phyloP scores from a whole-genome alignment of 2,113 vertebrate genomes.

The Dascyllus trimaculatus region DNA sequence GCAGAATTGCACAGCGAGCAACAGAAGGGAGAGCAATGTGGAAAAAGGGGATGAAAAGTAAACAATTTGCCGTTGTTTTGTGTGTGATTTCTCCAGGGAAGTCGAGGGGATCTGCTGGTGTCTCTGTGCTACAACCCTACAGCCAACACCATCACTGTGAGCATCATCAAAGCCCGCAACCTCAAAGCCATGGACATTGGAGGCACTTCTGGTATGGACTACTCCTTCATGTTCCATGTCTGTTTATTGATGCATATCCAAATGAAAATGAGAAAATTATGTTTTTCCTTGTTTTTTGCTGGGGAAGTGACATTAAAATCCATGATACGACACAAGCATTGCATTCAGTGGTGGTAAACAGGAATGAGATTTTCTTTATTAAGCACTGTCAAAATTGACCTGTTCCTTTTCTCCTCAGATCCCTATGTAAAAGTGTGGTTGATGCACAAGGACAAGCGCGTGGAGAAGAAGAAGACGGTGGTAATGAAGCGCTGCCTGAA shows the following conservation, averaged over 20 bases:
- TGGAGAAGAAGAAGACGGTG: constrained; percentile 99
- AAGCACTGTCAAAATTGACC: constrained; percentile 74
- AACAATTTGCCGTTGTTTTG: constrained; percentile 28
- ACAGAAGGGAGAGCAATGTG: constrained; percentile 9
- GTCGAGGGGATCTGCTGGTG: constrained; percentile 96
- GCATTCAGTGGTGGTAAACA: background rate
- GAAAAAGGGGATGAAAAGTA: constrained; percentile 16
- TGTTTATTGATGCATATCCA: constrained; percentile 17
- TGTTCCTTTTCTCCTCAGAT: constrained; percentile 81
- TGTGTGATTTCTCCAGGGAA: constrained; percentile 87
- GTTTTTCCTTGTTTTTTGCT: background rate
- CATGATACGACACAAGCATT: background rate
- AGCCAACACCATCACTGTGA: constrained; percentile 98
- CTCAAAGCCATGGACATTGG: constrained; percentile 99
- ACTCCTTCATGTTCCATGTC: constrained; percentile 35
- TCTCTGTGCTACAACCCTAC: constrained; percentile 99
- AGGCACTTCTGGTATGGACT: constrained; percentile 93
- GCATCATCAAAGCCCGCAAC: constrained; percentile 98
- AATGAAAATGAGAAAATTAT: background rate
- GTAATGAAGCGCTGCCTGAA: constrained; percentile 98
- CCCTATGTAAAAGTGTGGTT: constrained; percentile 99
- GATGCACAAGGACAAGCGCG: constrained; percentile 99
- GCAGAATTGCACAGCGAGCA: constrained; percentile 23
- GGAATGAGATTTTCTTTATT: constrained; percentile 66
- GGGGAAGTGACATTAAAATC: constrained; percentile 10